phyloP scores from a whole-genome alignment of 2,888 invertebrate genomes.

The Cosmia trapezina region DNA sequence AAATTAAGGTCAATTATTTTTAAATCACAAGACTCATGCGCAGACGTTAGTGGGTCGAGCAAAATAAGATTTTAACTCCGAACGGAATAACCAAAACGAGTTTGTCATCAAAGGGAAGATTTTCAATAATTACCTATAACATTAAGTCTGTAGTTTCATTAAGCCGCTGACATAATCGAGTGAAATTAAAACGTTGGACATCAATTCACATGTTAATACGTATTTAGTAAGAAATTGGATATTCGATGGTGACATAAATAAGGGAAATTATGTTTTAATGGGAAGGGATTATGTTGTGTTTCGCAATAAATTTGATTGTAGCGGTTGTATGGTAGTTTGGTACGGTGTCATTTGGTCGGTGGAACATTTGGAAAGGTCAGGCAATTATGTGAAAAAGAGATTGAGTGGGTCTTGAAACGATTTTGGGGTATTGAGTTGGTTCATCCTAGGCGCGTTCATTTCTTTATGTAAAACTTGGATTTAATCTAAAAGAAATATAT shows the following conservation, averaged over 20 bases:
- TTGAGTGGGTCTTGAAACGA: not conserved
- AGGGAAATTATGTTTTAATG: slow-evolving; percentile 56
- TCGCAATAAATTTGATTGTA: slow-evolving; percentile 30
- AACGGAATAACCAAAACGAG: slow-evolving; percentile 58
- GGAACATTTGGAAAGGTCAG: slow-evolving; percentile 7
- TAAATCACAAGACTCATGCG: slow-evolving; percentile 37
- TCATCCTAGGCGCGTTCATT: not conserved
- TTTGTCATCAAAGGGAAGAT: slow-evolving; percentile 66
- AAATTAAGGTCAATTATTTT: slow-evolving; percentile 61
- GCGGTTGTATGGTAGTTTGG: slow-evolving; percentile 5
- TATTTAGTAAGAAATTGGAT: slow-evolving; percentile 61
- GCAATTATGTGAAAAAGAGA: not conserved
- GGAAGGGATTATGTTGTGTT: slow-evolving; percentile 31
- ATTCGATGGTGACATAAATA: slow-evolving; percentile 56
- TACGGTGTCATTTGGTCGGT: slow-evolving; percentile 38
- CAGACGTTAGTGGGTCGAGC: slow-evolving; percentile 51
- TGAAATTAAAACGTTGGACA: slow-evolving; percentile 67
- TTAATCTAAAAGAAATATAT: not conserved
- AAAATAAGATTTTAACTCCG: slow-evolving; percentile 52
- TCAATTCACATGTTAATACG: slow-evolving; percentile 65
- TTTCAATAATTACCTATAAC: slow-evolving; percentile 65
- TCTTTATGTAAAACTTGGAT: not conserved
- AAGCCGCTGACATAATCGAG: slow-evolving; percentile 61
- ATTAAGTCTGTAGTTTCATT: slow-evolving; percentile 67
- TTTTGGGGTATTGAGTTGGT: not conserved